A percentile compares a stretch with the other conserved stretches of the same genome.
These are phyloP conservation scores for Stomorhina lunata DNA, from an alignment of 2,888 invertebrate genomes.

Conservation along the genomic window DNA sequence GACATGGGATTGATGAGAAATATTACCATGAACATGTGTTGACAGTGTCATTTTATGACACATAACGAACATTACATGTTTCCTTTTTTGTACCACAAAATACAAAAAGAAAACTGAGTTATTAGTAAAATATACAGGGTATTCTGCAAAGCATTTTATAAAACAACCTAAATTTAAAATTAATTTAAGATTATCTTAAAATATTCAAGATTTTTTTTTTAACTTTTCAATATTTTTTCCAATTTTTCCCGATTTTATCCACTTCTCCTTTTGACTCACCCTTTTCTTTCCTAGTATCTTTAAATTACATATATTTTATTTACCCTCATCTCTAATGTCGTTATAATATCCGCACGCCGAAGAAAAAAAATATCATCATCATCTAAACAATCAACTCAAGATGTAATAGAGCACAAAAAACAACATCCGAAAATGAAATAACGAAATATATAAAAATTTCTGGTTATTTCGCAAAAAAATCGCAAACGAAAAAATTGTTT, in stretches of 20 bases:
- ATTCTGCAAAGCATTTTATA: too few relatives aligned
- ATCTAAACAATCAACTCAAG: not conserved
- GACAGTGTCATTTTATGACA: slow-evolving; percentile 67
- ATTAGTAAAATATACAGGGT: slow-evolving; percentile 31
- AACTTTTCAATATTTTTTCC: too few relatives aligned
- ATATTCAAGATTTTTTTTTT: too few relatives aligned
- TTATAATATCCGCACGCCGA: slow-evolving; percentile 46
- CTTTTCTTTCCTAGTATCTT: too few relatives aligned
- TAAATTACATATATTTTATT: not conserved
- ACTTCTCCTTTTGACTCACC: too few relatives aligned
- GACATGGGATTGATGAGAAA: slow-evolving; percentile 47
- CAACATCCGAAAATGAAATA: not conserved
- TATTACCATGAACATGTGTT: slow-evolving; percentile 65
- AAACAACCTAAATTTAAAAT: too few relatives aligned
- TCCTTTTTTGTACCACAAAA: slow-evolving; percentile 5
- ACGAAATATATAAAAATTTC: slow-evolving; percentile 39
- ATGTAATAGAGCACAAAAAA: not conserved
- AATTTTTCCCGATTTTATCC: too few relatives aligned
- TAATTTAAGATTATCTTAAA: too few relatives aligned
- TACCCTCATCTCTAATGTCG: not conserved
- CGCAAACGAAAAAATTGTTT: slow-evolving; percentile 41
- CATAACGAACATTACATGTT: slow-evolving; percentile 30
- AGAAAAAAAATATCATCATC: slow-evolving; percentile 7
- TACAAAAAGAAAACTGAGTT: slow-evolving; percentile 7
- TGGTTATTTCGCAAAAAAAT: slow-evolving; percentile 48